Base-by-base conservation (phyloP, 2,888 invertebrate species). In the Cenopis cana region DNA sequence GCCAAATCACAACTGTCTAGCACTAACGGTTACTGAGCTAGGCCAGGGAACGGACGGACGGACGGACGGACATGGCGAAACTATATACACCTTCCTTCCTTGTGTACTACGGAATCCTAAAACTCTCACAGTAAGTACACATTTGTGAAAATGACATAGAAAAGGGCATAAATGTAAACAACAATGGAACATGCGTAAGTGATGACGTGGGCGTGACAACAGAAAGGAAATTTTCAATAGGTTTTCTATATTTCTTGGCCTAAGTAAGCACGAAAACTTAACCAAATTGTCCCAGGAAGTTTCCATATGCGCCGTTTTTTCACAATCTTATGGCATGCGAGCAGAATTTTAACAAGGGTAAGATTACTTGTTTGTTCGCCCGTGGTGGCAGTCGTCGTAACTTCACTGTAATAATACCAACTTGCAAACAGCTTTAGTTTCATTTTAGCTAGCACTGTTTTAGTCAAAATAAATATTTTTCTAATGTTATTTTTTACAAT, bases 381-480 rank as follows among this genome's bases (percentile, higher is more conserved):
- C 36, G 52, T 5, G 29, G 29, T 46, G 55, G 20, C 20, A 59
- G 50, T 50, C 24, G 50, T 50, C 24, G 20, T 41, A 54, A 50
- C 11, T 54, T 59, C 20, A 14, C 50, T 64, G 64, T 11, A 38
- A 70, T 70, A 70, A 52, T 70, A 65, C 41, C 20, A 24, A 46
- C 24, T 65, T 65, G 69, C 52, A 64, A 57, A 69, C 57, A 69
- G 64, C 29, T 50, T 59, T 64, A 64, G 64, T 64, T 70, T 52
- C 59, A 65, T 65, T 46, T 65, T 33, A 29, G 17, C 62, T 20
- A 46, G 36, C 14, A n/a, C 6, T n/a, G 20, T 64, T 36, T 36
- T 54, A 3, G 14, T 38, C 52, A 64, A 38, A 54, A 52, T 38
- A 50, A 33, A 36, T 62, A 64, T 64, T 24, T 64, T 64, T 64